phyloP scores from a whole-genome alignment of 2,797 vertebrate species.

The Emys orbicularis region DNA sequence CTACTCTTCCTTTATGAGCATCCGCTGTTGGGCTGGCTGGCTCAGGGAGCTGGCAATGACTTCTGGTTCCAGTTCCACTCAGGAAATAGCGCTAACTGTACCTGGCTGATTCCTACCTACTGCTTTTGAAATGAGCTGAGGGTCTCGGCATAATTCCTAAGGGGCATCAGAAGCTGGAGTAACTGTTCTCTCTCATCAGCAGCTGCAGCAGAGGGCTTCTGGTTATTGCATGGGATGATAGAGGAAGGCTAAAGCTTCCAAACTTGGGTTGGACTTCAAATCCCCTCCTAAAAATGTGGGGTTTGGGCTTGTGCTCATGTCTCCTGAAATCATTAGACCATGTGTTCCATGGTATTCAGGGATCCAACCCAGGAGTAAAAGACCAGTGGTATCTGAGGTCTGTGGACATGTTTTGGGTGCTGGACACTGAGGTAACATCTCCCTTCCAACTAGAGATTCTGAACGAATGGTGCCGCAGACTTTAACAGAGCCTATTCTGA shows the following conservation, averaged over 20 bases:
- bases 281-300: no score
- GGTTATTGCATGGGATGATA: no score
- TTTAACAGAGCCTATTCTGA: not conserved
- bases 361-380: accelerated
- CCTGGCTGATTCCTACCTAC: no score
- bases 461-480: accelerated
- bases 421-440: not conserved
- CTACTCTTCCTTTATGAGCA: not conserved
- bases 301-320: no score
- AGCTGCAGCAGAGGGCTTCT: not conserved
- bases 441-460: no score
- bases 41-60: not conserved
- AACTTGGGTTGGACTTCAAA: no score
- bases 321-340: no score
- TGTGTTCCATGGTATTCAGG: accelerated
- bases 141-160: not conserved
- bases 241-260: no score
- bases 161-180: accelerated
- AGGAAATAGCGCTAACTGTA: no score
- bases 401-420: accelerated
- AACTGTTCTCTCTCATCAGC: accelerated
- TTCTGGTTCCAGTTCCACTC: no score
- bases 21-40: no score
- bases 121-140: not conserved
- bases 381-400: not conserved